phyloP scores from a whole-genome alignment of 2,797 vertebrate genomes.

The Nyctibius grandis region DNA sequence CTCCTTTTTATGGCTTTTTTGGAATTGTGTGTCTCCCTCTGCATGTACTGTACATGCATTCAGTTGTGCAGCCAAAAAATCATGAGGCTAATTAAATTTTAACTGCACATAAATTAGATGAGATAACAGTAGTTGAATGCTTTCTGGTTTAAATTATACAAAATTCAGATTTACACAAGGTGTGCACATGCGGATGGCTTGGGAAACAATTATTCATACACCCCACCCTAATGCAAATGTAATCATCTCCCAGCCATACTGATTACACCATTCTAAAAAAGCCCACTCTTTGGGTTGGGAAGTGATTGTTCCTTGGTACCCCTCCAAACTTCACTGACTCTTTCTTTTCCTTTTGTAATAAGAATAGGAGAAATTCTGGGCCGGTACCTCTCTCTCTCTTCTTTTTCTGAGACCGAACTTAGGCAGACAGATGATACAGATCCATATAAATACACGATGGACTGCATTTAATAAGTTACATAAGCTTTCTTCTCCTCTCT shows the following conservation, averaged over 20 bases:
- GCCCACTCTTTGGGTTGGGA: neutral
- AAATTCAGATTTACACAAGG: slow-evolving; percentile 53
- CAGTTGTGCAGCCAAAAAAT: slow-evolving; percentile 56
- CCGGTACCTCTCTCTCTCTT: neutral
- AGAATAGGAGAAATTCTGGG: neutral
- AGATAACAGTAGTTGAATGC: slow-evolving; percentile 52
- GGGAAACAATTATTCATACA: slow-evolving; percentile 40
- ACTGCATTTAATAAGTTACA: neutral
- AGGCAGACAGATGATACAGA: neutral
- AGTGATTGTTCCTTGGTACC: slow-evolving; percentile 29
- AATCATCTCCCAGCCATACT: slow-evolving; percentile 16
- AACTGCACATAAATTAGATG: slow-evolving; percentile 70
- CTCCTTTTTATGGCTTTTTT: slow-evolving; percentile 43
- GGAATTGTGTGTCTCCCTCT: slow-evolving; percentile 26
- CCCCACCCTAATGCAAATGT: slow-evolving; percentile 41
- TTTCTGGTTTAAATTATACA: slow-evolving; percentile 54
- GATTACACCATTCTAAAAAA: slow-evolving; percentile 43
- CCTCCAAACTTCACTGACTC: slow-evolving; percentile 9
- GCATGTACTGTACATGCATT: slow-evolving; percentile 10
- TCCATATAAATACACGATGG: neutral
- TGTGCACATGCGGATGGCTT: slow-evolving; percentile 45
- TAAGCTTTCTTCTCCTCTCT: neutral
- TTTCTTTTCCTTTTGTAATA: neutral
- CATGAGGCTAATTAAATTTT: slow-evolving; percentile 56
- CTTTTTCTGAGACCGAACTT: neutral